Percentiles rank a stretch among this genome's conserved stretches.
Evolutionary conservation across 2,888 invertebrate genomes (phyloP).

Genomic region (Hydriomena furcata): DNA sequence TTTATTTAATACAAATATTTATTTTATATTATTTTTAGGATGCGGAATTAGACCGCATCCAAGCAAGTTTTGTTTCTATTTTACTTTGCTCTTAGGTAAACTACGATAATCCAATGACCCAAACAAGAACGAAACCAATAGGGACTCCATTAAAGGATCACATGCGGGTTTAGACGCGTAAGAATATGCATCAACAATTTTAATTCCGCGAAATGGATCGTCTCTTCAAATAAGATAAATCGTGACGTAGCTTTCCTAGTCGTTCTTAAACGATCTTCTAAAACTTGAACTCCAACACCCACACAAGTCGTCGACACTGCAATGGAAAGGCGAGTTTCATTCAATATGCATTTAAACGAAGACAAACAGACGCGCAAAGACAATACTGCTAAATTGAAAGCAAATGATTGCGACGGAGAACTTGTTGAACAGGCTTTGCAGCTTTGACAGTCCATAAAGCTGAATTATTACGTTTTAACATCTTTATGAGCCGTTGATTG

Average conservation of each 20-base stretch:
- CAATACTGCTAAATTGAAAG: conserved; percentile 21
- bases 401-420: conserved; percentile 7
- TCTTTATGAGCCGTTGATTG: not conserved
- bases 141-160: conserved; percentile 5
- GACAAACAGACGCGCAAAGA: conserved; percentile 15
- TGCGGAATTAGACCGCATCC: too few species aligned
- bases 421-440: conserved; percentile 8
- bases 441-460: conserved; percentile 1
- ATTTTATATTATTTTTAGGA: too few species aligned
- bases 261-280: too few species aligned
- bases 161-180: conserved; percentile 2
- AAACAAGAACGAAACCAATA: conserved; percentile 5
- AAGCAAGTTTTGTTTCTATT: too few species aligned
- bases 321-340: conserved; percentile 8
- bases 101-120: not conserved
- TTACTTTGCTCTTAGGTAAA: not conserved
- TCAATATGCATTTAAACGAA: conserved; percentile 21
- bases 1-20: too few species aligned
- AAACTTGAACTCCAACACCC: conserved; percentile 1
- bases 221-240: conserved; percentile 7
- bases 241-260: too few species aligned
- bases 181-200: conserved; percentile 6
- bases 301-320: conserved; percentile 5
- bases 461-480: conserved; percentile 7
- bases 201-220: not conserved